Percentiles rank a stretch among this genome's conserved stretches.
These are phyloP conservation scores for Pteropus alecto DNA, from an alignment of 2,113 vertebrate species.

Conservation along the genomic window DNA sequence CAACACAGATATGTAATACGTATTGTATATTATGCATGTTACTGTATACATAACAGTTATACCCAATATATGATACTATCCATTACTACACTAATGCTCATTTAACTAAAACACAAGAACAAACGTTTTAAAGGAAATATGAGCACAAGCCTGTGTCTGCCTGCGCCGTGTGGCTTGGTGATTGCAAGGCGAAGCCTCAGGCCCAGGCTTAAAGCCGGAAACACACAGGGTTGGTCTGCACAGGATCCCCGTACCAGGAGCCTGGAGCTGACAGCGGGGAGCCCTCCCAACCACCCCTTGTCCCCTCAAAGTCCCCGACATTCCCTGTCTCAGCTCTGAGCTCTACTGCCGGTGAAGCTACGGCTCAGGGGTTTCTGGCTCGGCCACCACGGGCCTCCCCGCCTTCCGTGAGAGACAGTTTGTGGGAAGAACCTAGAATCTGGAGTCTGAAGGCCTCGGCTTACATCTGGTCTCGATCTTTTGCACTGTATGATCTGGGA, in stretches of 20 bases:
- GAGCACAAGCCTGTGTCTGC: not conserved
- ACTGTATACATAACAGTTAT: not conserved
- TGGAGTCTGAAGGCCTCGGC: not conserved
- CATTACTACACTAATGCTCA: not conserved
- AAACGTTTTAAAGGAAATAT: not conserved
- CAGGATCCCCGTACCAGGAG: not conserved
- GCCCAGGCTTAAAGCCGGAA: not conserved
- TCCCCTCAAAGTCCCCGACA: not conserved
- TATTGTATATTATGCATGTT: not conserved
- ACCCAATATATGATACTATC: not conserved
- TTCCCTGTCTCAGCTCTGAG: not conserved
- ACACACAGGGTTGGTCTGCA: not conserved
- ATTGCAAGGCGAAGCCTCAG: not conserved
- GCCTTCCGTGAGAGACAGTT: not conserved
- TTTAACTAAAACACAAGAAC: not conserved
- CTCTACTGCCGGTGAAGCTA: not conserved
- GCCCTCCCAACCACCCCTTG: not conserved
- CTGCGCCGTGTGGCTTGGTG: not conserved
- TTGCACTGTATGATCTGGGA: not conserved
- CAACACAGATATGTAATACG: not conserved
- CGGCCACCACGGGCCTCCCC: not conserved
- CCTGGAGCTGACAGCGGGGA: too few species aligned
- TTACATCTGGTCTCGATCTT: not conserved
- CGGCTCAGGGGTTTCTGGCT: not conserved
- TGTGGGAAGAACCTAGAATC: not conserved